Conservation (phyloP, 2,797 vertebrate genomes). For the Catharus ustulatus region DNA sequence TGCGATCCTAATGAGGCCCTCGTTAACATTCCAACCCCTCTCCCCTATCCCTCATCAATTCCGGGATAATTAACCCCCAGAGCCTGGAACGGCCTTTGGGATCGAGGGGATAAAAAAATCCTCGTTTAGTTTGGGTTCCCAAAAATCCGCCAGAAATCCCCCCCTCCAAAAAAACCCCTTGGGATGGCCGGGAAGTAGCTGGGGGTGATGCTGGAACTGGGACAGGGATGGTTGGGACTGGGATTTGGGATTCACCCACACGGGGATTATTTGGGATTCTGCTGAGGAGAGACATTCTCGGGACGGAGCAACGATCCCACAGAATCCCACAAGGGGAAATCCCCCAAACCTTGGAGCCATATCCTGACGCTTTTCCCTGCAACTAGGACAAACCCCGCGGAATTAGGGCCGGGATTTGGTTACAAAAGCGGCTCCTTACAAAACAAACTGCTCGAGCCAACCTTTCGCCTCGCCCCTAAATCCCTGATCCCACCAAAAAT, state of each 20-base stretch:
- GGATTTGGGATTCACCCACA: rapidly evolving
- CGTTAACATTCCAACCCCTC: constrained; percentile 7
- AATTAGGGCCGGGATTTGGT: neutral
- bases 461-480: neutral
- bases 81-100: neutral
- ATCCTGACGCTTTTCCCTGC: neutral
- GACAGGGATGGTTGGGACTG: neutral
- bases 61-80: constrained; percentile 16
- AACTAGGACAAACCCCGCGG: neutral
- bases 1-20: neutral
- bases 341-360: too few relatives aligned
- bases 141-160: rapidly evolving
- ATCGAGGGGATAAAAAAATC: too few relatives aligned
- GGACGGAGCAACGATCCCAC: neutral
- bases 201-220: neutral
- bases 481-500: neutral
- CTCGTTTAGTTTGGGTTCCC: neutral
- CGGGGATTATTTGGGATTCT: neutral
- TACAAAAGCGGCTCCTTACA: neutral
- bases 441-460: neutral
- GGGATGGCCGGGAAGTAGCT: too few relatives aligned
- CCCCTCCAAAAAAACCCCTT: constrained; percentile 54
- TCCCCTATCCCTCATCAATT: neutral
- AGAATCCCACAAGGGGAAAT: too few relatives aligned
- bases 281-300: too few relatives aligned